Percentiles rank a stretch among this genome's conserved stretches.
Conservation (phyloP, 2,888 invertebrate species). For the Monochamus alternatus region DNA sequence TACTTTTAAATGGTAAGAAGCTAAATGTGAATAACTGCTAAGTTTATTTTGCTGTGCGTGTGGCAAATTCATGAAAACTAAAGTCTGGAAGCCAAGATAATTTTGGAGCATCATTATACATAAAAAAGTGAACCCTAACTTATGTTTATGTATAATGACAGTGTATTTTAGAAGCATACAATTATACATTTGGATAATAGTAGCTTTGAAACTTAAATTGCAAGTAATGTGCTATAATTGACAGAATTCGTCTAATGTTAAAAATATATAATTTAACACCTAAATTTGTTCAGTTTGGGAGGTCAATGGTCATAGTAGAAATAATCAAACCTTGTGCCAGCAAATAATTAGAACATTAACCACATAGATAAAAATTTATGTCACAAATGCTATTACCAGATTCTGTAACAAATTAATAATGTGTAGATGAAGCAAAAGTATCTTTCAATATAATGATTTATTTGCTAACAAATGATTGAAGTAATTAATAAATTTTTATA, state of each 20-base stretch:
- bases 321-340: too few species aligned
- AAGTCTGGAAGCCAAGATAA: neutral
- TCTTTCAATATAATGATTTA: too few species aligned
- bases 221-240: conserved; percentile 5
- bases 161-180: neutral
- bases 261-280: neutral
- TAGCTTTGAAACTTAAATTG: neutral
- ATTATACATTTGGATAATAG: neutral
- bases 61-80: neutral
- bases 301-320: too few species aligned
- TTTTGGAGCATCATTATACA: neutral
- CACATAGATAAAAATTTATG: too few species aligned
- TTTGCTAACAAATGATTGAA: too few species aligned
- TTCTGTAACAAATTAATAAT: too few species aligned
- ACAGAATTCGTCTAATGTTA: neutral
- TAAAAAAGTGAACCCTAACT: neutral
- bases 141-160: conserved; percentile 7
- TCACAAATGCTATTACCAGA: too few species aligned
- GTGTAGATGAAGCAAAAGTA: too few species aligned
- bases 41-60: too few species aligned
- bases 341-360: too few species aligned
- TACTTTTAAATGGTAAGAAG: neutral
- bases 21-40: neutral
- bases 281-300: neutral
- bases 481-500: too few species aligned